Base-by-base conservation (phyloP, 2,888 invertebrate genomes). In the Tinea trinotella region DNA sequence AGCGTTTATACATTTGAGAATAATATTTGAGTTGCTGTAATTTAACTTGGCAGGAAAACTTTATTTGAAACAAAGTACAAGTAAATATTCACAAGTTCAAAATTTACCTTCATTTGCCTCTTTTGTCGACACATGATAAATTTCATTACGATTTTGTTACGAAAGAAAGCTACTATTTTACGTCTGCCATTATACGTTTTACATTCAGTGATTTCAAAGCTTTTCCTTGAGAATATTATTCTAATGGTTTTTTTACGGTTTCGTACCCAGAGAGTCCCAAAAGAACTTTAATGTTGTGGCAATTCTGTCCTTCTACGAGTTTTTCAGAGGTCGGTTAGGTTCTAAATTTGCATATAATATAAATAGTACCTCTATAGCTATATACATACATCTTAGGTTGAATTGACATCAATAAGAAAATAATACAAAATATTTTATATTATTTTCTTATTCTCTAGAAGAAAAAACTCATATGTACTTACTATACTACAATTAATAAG, bases 61-160 rank as follows among this genome's bases (percentile, higher is more conserved):
- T 10, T 44, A 17, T 18, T 15, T 13, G 18, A 18, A 19, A 48
- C 18, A 9, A 1, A 18, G 48, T 48, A 2, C 7, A 30, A 2
- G 30, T 7, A 22, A 54, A 56, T 50, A 53, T 54, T 50, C 46
- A 24, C 18, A 30, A 13, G 12, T 24, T 19, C 49, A 52, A 52
- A 56, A 52, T 54, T 52, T n/a, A 48, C 48, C 54, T 56, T 56
- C 20, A 54, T 56, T 49, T 50, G 54, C 24, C 48, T 10, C 35
- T 54, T 44, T 60, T 54, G 59, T 60, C 58, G 70, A 70, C 70
- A 67, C 63, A 67, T 77, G 76, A 76, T 69, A 77, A 77, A 78
- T 81, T 71, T 70, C 70, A 64, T 75, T 75, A 74, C 74, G 68
- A 76, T 76, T 74, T 73, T 71, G 71, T 72, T 74, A 63, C 64